A percentile compares a stretch with the other conserved stretches of the same genome.
These are phyloP conservation scores for Centroberyx gerrardi DNA, from an alignment of 2,797 vertebrate genomes.

Conservation along the genomic window DNA sequence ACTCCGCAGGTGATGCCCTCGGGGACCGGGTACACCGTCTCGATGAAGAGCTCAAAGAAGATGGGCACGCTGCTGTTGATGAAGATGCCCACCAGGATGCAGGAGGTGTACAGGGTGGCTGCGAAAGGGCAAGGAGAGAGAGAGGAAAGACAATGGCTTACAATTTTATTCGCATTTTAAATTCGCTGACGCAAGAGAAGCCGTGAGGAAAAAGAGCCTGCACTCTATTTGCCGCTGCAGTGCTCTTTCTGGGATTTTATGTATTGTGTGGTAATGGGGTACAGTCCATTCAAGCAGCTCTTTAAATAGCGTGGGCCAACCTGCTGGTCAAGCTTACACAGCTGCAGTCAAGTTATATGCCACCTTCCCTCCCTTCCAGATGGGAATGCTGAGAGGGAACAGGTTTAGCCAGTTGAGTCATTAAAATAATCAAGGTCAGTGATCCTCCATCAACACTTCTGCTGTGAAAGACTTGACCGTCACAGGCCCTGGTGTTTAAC, in stretches of 20 bases:
- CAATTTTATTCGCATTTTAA: background rate
- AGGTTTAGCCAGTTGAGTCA: too few relatives aligned
- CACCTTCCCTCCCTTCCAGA: background rate
- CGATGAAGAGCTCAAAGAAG: constrained; percentile 98
- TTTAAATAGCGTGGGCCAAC: constrained; percentile 9
- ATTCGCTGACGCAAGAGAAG: too few relatives aligned
- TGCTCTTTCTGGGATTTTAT: background rate
- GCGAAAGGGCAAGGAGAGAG: constrained; percentile 15
- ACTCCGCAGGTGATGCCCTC: constrained; percentile 99
- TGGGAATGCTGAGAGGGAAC: too few relatives aligned
- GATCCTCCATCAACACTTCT: background rate
- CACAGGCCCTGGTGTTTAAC: background rate
- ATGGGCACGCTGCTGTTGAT: constrained; percentile 97
- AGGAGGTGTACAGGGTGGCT: constrained; percentile 97
- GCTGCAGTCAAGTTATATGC: constrained; percentile 37
- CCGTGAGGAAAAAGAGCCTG: too few relatives aligned
- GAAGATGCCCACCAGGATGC: constrained; percentile 97
- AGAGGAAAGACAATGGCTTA: background rate
- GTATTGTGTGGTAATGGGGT: background rate
- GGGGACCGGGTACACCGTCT: constrained; percentile 98
- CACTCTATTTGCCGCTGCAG: too few relatives aligned
- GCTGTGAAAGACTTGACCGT: too few relatives aligned
- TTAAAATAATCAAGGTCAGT: background rate
- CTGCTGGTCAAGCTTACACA: constrained; percentile 20
- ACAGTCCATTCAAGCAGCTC: constrained; percentile 15